phyloP scores from a whole-genome alignment of 2,113 vertebrate species.

The Microtus ochrogaster region DNA sequence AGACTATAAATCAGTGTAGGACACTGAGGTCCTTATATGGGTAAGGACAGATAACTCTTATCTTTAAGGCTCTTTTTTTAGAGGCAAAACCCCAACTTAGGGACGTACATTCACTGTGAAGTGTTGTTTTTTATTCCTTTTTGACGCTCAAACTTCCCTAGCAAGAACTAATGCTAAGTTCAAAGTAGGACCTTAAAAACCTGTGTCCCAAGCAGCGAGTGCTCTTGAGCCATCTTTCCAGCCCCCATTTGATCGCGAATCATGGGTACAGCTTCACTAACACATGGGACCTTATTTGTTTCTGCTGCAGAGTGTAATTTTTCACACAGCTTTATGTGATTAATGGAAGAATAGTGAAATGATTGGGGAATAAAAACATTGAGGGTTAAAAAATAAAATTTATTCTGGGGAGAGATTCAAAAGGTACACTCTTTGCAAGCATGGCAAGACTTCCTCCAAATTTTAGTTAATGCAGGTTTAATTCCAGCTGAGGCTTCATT shows the following conservation, averaged over 20 bases:
- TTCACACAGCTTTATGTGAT: not conserved
- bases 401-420: not conserved
- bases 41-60: not conserved
- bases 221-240: not conserved
- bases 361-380: not conserved
- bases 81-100: conserved; percentile 84
- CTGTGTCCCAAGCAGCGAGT: not conserved
- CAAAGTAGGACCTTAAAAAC: not conserved
- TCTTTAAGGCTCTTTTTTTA: conserved; percentile 53
- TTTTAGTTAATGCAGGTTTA: not conserved
- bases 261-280: not conserved
- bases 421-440: not conserved
- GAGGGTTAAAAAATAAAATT: not conserved
- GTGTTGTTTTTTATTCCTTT: conserved; percentile 69
- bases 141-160: conserved; percentile 56
- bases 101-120: conserved; percentile 55
- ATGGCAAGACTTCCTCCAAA: not conserved
- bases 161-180: conserved; percentile 50
- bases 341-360: not conserved
- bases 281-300: not conserved
- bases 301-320: not conserved
- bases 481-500: not conserved
- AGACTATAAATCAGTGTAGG: conserved; percentile 82
- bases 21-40: not conserved
- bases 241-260: not conserved